Percentiles rank a stretch among this genome's conserved stretches.
Evolutionary conservation across 2,797 vertebrate genomes (phyloP).

Genomic region (Falco cherrug): DNA sequence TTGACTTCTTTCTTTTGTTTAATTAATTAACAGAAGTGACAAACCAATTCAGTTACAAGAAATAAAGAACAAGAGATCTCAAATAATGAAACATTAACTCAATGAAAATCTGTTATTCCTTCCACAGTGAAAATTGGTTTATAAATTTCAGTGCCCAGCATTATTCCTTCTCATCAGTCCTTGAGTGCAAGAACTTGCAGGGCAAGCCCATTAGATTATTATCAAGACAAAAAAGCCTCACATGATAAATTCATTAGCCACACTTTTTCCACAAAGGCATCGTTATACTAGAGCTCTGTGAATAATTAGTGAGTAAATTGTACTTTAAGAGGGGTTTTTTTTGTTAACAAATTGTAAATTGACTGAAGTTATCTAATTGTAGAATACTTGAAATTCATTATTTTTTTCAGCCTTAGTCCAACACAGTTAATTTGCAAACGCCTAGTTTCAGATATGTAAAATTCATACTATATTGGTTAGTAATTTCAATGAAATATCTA

Average conservation of each 20-base stretch:
- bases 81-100: slow-evolving; percentile 43
- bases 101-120: slow-evolving; percentile 2
- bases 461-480: background rate
- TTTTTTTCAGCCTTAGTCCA: background rate
- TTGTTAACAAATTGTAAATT: background rate
- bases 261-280: background rate
- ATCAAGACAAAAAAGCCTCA: slow-evolving; percentile 19
- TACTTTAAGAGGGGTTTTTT: background rate
- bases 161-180: background rate
- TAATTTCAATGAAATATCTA: background rate
- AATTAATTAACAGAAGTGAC: slow-evolving; percentile 50
- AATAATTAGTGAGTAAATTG: background rate
- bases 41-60: slow-evolving; percentile 35
- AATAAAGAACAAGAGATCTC: slow-evolving; percentile 24
- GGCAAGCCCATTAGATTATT: background rate
- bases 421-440: background rate
- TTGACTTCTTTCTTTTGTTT: background rate
- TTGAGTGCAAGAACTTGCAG: background rate
- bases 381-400: background rate
- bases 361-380: background rate
- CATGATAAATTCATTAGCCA: background rate
- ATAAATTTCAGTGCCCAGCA: slow-evolving; percentile 17
- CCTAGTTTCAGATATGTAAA: background rate
- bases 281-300: background rate
- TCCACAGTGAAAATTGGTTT: slow-evolving; percentile 11